Conservation (phyloP, 2,113 vertebrate genomes). For the Cettia cetti region DNA sequence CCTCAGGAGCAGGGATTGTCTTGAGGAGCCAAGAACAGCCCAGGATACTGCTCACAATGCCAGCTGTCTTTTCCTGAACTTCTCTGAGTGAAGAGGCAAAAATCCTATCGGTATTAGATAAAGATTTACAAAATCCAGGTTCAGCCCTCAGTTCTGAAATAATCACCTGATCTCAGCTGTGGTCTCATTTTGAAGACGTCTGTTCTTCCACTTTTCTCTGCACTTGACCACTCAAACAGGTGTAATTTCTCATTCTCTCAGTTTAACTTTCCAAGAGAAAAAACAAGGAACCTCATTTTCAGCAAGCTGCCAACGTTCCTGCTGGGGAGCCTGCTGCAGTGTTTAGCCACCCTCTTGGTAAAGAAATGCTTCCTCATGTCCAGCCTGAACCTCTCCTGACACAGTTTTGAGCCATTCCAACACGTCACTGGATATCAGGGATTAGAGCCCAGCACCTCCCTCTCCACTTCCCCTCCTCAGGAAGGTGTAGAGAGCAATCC, state of each 20-base stretch:
- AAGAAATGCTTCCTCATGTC: not conserved
- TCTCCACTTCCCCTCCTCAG: not conserved
- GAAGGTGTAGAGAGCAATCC: not conserved
- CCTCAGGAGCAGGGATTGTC: not conserved
- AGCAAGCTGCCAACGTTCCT: not conserved
- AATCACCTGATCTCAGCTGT: not conserved
- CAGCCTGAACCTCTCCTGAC: not conserved
- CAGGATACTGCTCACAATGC: fast-evolving
- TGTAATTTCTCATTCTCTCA: not conserved
- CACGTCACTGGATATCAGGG: fast-evolving
- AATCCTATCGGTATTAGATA: not conserved
- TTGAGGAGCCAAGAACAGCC: not conserved
- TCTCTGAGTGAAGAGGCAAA: not conserved
- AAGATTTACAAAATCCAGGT: not conserved
- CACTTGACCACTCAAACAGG: not conserved
- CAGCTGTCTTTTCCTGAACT: not conserved
- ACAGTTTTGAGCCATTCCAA: not conserved
- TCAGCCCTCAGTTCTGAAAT: not conserved
- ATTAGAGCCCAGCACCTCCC: not conserved
- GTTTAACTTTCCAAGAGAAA: not conserved
- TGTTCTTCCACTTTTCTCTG: not conserved
- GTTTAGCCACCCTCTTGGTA: not conserved
- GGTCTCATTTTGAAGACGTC: not conserved
- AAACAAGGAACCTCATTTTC: not conserved
- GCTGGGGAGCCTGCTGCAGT: not conserved